Evolutionary conservation across 2,888 invertebrate species (phyloP).

Genomic region (Drosophila bunnanda): DNA sequence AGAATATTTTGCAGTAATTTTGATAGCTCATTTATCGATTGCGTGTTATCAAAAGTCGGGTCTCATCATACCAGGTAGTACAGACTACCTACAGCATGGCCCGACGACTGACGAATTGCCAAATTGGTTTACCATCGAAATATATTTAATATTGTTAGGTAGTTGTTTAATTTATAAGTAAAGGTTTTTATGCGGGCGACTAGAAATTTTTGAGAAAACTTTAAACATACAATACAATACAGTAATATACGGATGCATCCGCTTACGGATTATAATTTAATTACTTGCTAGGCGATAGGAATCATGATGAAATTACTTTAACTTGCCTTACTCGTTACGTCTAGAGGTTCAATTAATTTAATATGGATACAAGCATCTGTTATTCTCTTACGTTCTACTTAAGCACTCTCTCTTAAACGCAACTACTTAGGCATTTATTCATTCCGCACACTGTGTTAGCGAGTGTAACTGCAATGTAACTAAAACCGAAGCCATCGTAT

Average conservation of each 20-base stretch:
- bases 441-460: conserved; percentile 12
- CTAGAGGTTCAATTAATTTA: conserved; percentile 52
- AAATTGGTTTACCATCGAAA: conserved; percentile 22
- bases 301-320: conserved; percentile 75
- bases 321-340: conserved; percentile 55
- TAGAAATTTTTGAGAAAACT: conserved; percentile 75
- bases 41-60: conserved; percentile 44
- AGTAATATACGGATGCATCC: conserved; percentile 41
- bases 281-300: conserved; percentile 72
- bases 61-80: conserved; percentile 34
- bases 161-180: conserved; percentile 57
- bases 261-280: conserved; percentile 49
- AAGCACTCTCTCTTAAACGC: conserved; percentile 62
- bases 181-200: conserved; percentile 77
- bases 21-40: conserved; percentile 25
- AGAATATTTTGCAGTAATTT: conserved; percentile 34
- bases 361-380: conserved; percentile 70
- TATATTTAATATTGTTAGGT: conserved; percentile 44
- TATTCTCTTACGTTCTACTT: conserved; percentile 58
- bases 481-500: conserved; percentile 55
- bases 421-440: conserved; percentile 31
- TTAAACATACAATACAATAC: conserved; percentile 60
- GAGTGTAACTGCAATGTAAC: conserved; percentile 55
- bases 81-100: conserved; percentile 25
- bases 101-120: conserved; percentile 37